Conservation (phyloP, 2,888 invertebrate species). For the Cryptus armator region DNA sequence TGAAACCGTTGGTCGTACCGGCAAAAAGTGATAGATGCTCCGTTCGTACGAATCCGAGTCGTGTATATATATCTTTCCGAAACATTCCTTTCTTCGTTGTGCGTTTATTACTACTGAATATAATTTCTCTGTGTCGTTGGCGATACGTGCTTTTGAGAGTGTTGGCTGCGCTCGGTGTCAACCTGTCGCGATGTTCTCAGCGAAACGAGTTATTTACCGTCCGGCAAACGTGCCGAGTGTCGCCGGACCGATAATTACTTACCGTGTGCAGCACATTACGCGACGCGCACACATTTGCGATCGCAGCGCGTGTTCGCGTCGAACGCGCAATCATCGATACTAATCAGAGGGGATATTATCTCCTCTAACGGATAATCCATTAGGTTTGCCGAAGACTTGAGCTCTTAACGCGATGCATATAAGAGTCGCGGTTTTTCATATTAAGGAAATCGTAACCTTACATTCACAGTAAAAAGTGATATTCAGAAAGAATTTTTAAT, state of each 20-base stretch:
- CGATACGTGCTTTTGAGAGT: neutral
- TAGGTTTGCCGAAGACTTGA: neutral
- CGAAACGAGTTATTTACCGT: constrained; percentile 42
- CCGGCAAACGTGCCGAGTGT: constrained; percentile 17
- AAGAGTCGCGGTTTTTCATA: too few species aligned
- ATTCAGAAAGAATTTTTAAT: too few species aligned
- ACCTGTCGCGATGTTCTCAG: constrained; percentile 26
- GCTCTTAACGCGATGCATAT: too few species aligned
- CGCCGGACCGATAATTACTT: constrained; percentile 34
- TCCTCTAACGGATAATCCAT: neutral
- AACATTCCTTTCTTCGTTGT: neutral
- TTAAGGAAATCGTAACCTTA: too few species aligned
- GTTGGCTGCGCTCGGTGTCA: constrained; percentile 17
- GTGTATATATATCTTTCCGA: neutral
- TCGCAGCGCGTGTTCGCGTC: neutral
- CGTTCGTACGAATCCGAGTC: neutral
- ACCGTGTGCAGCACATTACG: constrained; percentile 9
- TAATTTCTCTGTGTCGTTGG: neutral
- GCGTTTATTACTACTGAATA: neutral
- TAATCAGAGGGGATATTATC: constrained; percentile 4
- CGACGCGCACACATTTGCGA: constrained; percentile 1
- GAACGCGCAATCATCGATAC: constrained; percentile 4
- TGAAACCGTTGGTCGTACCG: too few species aligned
- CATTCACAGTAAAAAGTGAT: too few species aligned
- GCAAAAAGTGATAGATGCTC: neutral